Conservation (phyloP, 2,888 invertebrate genomes). For the Tholera decimalis region DNA sequence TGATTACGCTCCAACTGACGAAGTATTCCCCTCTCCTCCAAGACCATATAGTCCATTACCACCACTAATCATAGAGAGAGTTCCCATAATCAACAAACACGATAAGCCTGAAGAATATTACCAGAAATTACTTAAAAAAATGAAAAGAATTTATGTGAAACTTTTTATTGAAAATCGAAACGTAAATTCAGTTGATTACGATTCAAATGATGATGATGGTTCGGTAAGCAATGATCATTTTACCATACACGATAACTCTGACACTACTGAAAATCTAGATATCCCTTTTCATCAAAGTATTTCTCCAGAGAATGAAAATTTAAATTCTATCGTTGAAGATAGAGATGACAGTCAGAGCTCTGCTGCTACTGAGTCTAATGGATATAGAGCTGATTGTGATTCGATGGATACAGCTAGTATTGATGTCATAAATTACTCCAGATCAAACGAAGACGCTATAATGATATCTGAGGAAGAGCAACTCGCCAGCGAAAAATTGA, state of each 20-base stretch:
- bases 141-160: slow-evolving; percentile 64
- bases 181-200: slow-evolving; percentile 24
- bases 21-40: not conserved
- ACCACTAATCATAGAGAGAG: slow-evolving; percentile 69
- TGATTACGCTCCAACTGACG: slow-evolving; percentile 4
- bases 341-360: not conserved
- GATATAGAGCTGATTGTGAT: slow-evolving; percentile 48
- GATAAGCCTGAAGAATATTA: slow-evolving; percentile 71
- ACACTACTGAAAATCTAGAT: not conserved
- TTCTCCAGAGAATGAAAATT: not conserved
- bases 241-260: not conserved
- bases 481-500: not conserved
- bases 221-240: not conserved
- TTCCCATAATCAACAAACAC: slow-evolving; percentile 60
- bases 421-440: slow-evolving; percentile 24
- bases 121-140: slow-evolving; percentile 57
- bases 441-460: slow-evolving; percentile 3
- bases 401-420: slow-evolving; percentile 11
- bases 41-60: slow-evolving; percentile 66
- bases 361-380: slow-evolving; percentile 25
- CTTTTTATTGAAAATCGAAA: slow-evolving; percentile 64
- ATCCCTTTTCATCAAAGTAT: not conserved
- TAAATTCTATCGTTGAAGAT: slow-evolving; percentile 3
- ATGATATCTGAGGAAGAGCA: slow-evolving; percentile 3
- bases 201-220: slow-evolving; percentile 4